Conservation (phyloP, 2,888 invertebrate genomes). For the Drosophila niveifrons region DNA sequence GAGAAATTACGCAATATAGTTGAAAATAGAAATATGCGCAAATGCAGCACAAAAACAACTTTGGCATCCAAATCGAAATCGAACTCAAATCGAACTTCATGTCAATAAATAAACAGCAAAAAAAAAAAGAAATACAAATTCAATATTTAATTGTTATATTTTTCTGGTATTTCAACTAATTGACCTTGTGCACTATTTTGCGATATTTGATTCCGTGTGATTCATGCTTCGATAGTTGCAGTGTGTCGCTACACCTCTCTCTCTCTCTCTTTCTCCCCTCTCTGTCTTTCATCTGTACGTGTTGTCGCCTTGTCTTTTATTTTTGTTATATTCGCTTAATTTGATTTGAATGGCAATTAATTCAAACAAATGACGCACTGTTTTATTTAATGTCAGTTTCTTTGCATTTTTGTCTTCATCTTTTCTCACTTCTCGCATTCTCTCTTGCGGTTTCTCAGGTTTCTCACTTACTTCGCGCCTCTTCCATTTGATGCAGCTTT, state of each 20-base stretch:
- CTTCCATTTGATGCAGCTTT: constrained; percentile 15
- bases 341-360: constrained; percentile 63
- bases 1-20: constrained; percentile 59
- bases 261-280: not conserved
- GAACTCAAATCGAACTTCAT: constrained; percentile 15
- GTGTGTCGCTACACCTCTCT: constrained; percentile 8
- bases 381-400: constrained; percentile 40
- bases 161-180: constrained; percentile 75
- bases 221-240: constrained; percentile 58
- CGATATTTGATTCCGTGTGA: constrained; percentile 66
- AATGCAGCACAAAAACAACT: constrained; percentile 34
- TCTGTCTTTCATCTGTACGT: not conserved
- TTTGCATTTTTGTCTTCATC: not conserved
- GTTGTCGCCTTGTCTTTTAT: constrained; percentile 1
- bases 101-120: constrained; percentile 13
- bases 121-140: constrained; percentile 23
- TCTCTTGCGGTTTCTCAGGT: not conserved
- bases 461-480: constrained; percentile 12
- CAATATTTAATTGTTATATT: constrained; percentile 60
- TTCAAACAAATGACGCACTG: constrained; percentile 58
- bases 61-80: not conserved
- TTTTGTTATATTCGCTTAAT: constrained; percentile 38
- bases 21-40: constrained; percentile 5
- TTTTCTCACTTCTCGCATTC: not conserved
- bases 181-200: constrained; percentile 77